Conservation (phyloP, 2,888 invertebrate species). For the Apoda limacodes region DNA sequence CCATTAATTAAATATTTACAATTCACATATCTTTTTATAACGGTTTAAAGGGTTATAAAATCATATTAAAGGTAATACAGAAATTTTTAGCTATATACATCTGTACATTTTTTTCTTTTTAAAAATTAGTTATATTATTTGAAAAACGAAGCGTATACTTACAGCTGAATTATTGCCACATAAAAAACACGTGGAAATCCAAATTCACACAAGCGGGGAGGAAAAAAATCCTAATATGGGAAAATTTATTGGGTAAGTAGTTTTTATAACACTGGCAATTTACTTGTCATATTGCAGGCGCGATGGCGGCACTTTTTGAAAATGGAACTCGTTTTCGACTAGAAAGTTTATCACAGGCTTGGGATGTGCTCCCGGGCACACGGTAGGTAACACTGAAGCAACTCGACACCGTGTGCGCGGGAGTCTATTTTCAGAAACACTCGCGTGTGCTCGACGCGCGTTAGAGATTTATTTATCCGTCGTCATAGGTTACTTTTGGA, state of each 20-base stretch:
- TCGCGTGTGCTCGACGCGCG: conserved; percentile 36
- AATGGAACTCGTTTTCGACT: conserved; percentile 29
- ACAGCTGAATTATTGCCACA: conserved; percentile 44
- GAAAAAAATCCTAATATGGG: conserved; percentile 19
- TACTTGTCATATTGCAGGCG: conserved; percentile 55
- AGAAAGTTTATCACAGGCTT: conserved; percentile 53
- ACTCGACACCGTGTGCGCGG: not conserved
- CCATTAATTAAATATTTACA: too few relatives aligned
- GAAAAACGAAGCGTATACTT: conserved; percentile 56
- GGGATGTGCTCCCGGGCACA: conserved; percentile 32
- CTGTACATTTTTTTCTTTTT: not conserved
- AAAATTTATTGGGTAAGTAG: conserved; percentile 18
- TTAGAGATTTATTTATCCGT: conserved; percentile 39
- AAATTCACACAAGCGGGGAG: conserved; percentile 43
- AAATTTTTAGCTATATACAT: not conserved
- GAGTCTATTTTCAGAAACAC: too few relatives aligned
- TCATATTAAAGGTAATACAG: too few relatives aligned
- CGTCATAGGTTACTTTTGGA: conserved; percentile 61
- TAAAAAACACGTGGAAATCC: conserved; percentile 38
- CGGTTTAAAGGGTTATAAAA: too few relatives aligned
- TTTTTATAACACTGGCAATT: conserved; percentile 23
- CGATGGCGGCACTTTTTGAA: conserved; percentile 24
- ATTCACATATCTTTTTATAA: too few relatives aligned
- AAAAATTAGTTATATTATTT: too few relatives aligned
- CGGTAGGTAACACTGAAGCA: conserved; percentile 42